Evolutionary conservation across 2,797 vertebrate genomes (phyloP).

Genomic region (Ctenopoma multispine): DNA sequence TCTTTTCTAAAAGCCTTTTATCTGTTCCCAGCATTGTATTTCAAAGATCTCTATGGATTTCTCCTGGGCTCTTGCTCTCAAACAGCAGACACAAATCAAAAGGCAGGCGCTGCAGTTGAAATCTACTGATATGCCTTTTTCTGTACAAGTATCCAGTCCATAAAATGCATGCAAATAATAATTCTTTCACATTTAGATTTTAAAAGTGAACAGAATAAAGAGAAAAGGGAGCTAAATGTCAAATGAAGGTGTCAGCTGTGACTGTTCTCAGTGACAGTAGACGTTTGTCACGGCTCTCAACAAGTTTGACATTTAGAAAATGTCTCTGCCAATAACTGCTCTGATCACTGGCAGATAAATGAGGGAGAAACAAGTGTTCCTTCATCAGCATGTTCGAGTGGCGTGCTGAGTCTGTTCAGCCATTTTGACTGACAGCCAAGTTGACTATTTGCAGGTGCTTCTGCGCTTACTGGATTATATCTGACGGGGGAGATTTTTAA

Average conservation of each 20-base stretch:
- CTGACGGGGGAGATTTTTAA: slow-evolving; percentile 22
- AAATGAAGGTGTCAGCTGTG: slow-evolving; percentile 61
- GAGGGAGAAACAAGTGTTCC: slow-evolving; percentile 41
- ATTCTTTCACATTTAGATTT: slow-evolving; percentile 15
- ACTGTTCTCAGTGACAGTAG: slow-evolving; percentile 37
- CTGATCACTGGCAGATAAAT: slow-evolving; percentile 66
- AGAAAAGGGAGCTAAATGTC: slow-evolving; percentile 64
- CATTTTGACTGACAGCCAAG: slow-evolving; percentile 22
- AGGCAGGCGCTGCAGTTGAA: slow-evolving; percentile 18
- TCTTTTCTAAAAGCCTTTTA: slow-evolving; percentile 33
- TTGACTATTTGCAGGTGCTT: slow-evolving; percentile 16
- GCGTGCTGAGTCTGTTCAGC: slow-evolving; percentile 24
- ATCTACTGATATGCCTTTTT: slow-evolving; percentile 5
- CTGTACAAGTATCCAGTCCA: background rate
- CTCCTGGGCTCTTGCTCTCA: slow-evolving; percentile 9
- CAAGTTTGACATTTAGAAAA: slow-evolving; percentile 79
- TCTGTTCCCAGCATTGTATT: slow-evolving; percentile 35
- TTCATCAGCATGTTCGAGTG: slow-evolving; percentile 19
- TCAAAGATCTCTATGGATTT: slow-evolving; percentile 34
- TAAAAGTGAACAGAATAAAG: slow-evolving; percentile 38
- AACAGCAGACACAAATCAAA: slow-evolving; percentile 38
- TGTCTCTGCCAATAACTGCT: slow-evolving; percentile 65
- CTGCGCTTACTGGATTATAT: slow-evolving; percentile 7
- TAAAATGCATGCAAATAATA: slow-evolving; percentile 18
- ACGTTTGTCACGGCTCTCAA: slow-evolving; percentile 57